Evolutionary conservation across 2,888 invertebrate species (phyloP).

Genomic region (Entomobrya multifasciata): DNA sequence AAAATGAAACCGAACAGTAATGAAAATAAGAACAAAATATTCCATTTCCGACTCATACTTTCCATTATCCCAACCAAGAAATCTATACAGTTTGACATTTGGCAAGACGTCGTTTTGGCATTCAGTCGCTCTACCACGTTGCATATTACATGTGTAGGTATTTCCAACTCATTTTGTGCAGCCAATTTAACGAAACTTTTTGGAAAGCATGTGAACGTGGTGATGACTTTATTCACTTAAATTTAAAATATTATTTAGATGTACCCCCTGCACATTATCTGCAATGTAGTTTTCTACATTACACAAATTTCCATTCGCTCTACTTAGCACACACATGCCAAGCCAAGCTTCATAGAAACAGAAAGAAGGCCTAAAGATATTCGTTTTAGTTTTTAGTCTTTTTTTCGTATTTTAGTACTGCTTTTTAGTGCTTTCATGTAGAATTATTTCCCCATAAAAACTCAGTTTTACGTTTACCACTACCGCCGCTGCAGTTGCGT

Average conservation of each 20-base stretch:
- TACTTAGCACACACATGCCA: conserved; percentile 44
- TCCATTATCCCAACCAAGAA: too few species aligned
- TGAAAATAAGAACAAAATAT: too few species aligned
- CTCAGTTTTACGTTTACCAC: not conserved
- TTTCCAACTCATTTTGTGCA: too few species aligned
- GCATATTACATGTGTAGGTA: too few species aligned
- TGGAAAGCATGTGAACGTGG: conserved; percentile 15
- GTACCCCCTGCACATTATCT: conserved; percentile 13
- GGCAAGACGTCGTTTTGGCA: too few species aligned
- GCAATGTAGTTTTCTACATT: not conserved
- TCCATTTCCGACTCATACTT: too few species aligned
- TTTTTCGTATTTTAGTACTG: not conserved
- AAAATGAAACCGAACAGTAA: too few species aligned
- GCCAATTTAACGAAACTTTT: conserved; percentile 17
- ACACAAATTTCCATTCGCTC: conserved; percentile 41
- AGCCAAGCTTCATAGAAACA: conserved; percentile 19
- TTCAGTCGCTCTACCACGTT: too few species aligned
- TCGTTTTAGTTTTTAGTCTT: not conserved
- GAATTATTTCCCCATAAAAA: not conserved
- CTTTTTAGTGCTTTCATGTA: not conserved
- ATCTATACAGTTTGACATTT: too few species aligned
- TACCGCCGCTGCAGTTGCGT: not conserved
- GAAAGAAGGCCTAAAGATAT: not conserved
- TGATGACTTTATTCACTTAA: conserved; percentile 43
- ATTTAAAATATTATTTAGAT: conserved; percentile 33